These are phyloP conservation scores for Rhabdomys pumilio DNA, from an alignment of 2,797 vertebrate genomes.

Conservation along the genomic window DNA sequence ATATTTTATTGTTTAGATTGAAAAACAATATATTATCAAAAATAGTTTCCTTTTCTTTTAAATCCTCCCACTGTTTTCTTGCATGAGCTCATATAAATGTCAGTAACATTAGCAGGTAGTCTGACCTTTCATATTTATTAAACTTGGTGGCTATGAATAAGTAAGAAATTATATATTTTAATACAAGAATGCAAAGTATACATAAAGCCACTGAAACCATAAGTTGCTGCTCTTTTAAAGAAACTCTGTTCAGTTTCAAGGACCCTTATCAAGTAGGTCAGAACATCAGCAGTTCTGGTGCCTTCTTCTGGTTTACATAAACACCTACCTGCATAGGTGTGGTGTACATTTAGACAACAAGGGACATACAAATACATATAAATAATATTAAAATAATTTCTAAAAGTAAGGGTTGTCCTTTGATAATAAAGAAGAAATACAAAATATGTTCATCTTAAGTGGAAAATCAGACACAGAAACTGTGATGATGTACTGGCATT, in stretches of 20 bases:
- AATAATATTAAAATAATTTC: not conserved
- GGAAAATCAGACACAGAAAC: not conserved
- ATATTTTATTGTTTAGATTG: not conserved
- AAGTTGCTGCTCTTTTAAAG: not conserved
- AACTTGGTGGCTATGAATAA: not conserved
- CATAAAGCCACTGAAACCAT: not conserved
- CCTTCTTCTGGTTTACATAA: not conserved
- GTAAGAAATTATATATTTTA: not conserved
- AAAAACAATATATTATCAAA: constrained; percentile 4
- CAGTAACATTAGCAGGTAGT: not conserved
- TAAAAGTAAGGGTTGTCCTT: not conserved
- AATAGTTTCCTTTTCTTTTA: not conserved
- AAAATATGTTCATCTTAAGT: not conserved
- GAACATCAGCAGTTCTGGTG: accelerated
- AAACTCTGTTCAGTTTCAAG: not conserved
- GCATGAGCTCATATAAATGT: not conserved
- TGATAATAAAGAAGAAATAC: not conserved
- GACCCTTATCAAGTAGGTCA: not conserved
- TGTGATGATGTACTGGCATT: not conserved
- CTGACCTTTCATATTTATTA: not conserved
- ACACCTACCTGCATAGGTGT: not conserved
- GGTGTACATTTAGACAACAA: too few species aligned
- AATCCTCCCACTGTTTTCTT: not conserved
- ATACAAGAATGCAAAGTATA: not conserved
- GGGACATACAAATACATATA: not conserved